Evolutionary conservation across 1,140 invertebrate species (phyloP).

Genomic region (Cyphomyrmex costatus): DNA sequence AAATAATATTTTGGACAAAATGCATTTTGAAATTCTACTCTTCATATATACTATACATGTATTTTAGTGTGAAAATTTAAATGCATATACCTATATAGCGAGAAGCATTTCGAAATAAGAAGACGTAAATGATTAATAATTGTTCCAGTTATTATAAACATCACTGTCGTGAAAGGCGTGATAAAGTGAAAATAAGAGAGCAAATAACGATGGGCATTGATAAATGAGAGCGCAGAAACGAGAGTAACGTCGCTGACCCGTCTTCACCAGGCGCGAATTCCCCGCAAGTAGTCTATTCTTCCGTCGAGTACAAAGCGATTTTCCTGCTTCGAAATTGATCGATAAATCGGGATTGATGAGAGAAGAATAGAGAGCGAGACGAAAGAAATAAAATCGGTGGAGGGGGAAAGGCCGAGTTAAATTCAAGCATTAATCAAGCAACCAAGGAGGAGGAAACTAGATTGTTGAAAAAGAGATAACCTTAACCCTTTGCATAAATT

Average conservation of each 20-base stretch:
- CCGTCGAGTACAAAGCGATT: conserved; percentile 36
- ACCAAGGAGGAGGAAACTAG: neutral
- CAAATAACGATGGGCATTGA: conserved; percentile 31
- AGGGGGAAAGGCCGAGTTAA: neutral
- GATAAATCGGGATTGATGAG: conserved; percentile 58
- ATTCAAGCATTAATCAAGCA: conserved; percentile 52
- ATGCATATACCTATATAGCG: neutral
- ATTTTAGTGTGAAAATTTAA: neutral
- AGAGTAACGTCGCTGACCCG: conserved; percentile 39
- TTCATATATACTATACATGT: too few relatives aligned
- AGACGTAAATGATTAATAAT: conserved; percentile 21
- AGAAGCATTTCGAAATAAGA: neutral
- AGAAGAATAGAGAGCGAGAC: neutral
- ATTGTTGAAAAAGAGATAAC: conserved; percentile 24
- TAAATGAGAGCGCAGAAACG: conserved; percentile 45
- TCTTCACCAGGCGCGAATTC: conserved; percentile 22
- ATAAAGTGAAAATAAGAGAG: conserved; percentile 28
- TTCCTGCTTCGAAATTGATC: conserved; percentile 45
- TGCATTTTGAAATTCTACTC: too few relatives aligned
- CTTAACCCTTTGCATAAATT: conserved; percentile 22
- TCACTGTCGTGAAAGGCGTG: neutral
- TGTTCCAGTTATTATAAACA: conserved; percentile 20
- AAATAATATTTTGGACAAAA: too few relatives aligned
- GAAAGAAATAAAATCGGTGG: conserved; percentile 10
- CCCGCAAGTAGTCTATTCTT: conserved; percentile 22